A percentile compares a stretch with the other conserved stretches of the same genome.
Evolutionary conservation across 2,888 invertebrate species (phyloP).

Genomic region (Melieria picta): DNA sequence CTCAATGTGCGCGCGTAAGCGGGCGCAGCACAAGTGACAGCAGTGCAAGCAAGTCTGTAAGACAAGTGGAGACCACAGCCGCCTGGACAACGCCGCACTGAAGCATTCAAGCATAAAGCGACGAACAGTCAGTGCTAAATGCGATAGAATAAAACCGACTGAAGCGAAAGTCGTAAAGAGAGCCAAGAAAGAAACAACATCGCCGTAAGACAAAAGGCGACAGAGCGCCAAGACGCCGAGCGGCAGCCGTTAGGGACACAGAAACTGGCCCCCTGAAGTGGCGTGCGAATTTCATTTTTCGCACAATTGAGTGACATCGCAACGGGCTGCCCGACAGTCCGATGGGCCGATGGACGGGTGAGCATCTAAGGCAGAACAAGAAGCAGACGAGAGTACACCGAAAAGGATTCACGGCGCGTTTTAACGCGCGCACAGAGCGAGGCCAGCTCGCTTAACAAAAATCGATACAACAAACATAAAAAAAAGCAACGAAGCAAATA

Average conservation of each 20-base stretch:
- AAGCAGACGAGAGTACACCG: not conserved
- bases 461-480: no score
- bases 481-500: not conserved
- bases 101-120: not conserved
- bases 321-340: not conserved
- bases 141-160: not conserved
- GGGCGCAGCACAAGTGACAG: no score
- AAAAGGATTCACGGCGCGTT: slow-evolving; percentile 5
- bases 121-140: not conserved
- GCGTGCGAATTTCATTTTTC: slow-evolving; percentile 28
- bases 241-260: no score
- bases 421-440: not conserved
- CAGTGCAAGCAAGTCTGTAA: not conserved
- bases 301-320: slow-evolving; percentile 30
- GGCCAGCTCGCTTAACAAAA: not conserved
- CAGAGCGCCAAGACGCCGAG: no score
- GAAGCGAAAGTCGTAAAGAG: not conserved
- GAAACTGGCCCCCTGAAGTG: slow-evolving; percentile 16
- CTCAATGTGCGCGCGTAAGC: no score
- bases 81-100: not conserved
- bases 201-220: not conserved
- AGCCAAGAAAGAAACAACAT: not conserved
- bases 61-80: not conserved
- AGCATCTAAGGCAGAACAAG: no score
- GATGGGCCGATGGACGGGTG: no score